Conservation (phyloP, 2,113 vertebrate genomes). For the Bambusicola thoracicus region DNA sequence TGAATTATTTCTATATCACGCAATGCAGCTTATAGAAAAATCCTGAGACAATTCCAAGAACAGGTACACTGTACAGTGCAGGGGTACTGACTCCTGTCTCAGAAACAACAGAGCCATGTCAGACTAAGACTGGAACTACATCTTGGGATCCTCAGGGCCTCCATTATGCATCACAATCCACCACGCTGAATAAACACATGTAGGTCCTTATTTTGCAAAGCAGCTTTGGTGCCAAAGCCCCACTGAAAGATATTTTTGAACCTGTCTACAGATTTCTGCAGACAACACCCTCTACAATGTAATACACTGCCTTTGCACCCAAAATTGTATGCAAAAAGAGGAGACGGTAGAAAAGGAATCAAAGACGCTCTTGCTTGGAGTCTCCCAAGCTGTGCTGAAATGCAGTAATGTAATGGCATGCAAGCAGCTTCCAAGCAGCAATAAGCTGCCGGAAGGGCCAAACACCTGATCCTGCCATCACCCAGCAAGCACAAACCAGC, state of each 20-base stretch:
- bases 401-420: not conserved
- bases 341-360: not conserved
- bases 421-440: not conserved
- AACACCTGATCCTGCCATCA: not conserved
- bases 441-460: not conserved
- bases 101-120: not conserved
- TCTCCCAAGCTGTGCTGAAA: not conserved
- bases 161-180: not conserved
- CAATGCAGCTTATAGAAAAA: not conserved
- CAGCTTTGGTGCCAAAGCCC: not conserved
- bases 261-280: not conserved
- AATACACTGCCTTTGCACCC: not conserved
- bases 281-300: not conserved
- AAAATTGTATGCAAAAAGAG: not conserved
- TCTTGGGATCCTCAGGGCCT: not conserved
- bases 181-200: not conserved
- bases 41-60: not conserved
- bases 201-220: not conserved
- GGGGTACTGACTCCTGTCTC: not conserved
- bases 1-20: not conserved
- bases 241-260: not conserved
- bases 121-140: rapidly evolving
- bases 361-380: not conserved
- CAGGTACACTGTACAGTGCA: not conserved
- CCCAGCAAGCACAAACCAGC: not conserved